Evolutionary conservation across 2,797 vertebrate genomes (phyloP).

Genomic region (Sciaenops ocellatus): DNA sequence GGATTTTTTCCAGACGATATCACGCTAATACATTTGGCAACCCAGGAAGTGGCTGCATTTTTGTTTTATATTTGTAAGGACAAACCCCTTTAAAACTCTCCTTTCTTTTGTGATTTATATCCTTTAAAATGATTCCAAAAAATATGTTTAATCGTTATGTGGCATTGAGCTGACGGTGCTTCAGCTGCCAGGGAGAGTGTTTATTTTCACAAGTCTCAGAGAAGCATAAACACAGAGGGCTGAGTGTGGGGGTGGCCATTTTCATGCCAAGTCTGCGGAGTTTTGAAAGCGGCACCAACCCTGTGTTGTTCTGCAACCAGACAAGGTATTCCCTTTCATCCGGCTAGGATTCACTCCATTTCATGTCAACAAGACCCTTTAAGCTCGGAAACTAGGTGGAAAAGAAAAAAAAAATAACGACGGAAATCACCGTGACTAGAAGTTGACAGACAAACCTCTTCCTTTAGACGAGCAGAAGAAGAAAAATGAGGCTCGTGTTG

Average conservation of each 20-base stretch:
- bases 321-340: constrained; percentile 79
- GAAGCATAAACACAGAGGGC: constrained; percentile 73
- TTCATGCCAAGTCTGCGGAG: constrained; percentile 69
- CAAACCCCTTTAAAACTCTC: constrained; percentile 36
- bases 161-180: constrained; percentile 44
- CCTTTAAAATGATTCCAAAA: constrained; percentile 51
- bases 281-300: constrained; percentile 61
- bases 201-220: constrained; percentile 79
- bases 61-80: constrained; percentile 25
- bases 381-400: constrained; percentile 65
- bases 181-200: constrained; percentile 74
- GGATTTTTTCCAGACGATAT: constrained; percentile 8
- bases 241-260: constrained; percentile 61
- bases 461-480: constrained; percentile 25
- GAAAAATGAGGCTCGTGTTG: constrained; percentile 53
- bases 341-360: constrained; percentile 77
- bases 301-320: constrained; percentile 67
- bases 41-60: constrained; percentile 9
- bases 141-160: constrained; percentile 63
- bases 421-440: constrained; percentile 58
- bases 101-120: constrained; percentile 57
- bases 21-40: constrained; percentile 17
- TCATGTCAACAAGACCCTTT: constrained; percentile 75
- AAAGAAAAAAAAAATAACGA: constrained; percentile 25
- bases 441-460: constrained; percentile 75